Percentiles rank a stretch among this genome's conserved stretches.
These are phyloP conservation scores for Papilio dardanus DNA, from an alignment of 1,140 invertebrate species.

Conservation along the genomic window DNA sequence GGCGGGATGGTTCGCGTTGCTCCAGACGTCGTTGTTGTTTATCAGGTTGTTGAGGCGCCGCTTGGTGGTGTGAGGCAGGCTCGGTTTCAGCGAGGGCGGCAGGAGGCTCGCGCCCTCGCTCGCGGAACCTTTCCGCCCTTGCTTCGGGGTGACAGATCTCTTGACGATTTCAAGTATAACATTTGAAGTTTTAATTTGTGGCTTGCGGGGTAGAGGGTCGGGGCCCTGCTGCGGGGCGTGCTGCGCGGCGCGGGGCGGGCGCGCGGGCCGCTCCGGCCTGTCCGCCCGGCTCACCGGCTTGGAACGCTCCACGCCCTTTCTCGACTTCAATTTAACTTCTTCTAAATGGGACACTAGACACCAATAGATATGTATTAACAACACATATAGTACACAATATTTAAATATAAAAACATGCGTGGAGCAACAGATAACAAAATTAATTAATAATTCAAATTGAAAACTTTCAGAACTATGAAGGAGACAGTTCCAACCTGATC, in stretches of 20 bases:
- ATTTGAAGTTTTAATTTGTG: conserved; percentile 52
- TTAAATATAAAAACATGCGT: background rate
- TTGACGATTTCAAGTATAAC: conserved; percentile 71
- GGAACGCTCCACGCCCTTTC: conserved; percentile 41
- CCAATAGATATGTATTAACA: conserved; percentile 19
- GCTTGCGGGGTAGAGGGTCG: conserved; percentile 43
- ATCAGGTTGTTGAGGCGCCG: conserved; percentile 66
- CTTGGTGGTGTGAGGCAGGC: conserved; percentile 56
- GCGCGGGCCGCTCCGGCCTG: conserved; percentile 57
- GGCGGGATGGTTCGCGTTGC: conserved; percentile 59
- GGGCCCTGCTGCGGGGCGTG: conserved; percentile 46
- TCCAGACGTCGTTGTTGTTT: conserved; percentile 75
- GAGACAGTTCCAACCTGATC: conserved; percentile 57
- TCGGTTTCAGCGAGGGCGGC: conserved; percentile 68
- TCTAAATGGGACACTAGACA: conserved; percentile 48
- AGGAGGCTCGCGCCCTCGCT: conserved; percentile 51
- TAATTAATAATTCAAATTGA: background rate
- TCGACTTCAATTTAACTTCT: conserved; percentile 49
- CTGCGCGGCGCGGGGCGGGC: conserved; percentile 55
- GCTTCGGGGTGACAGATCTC: conserved; percentile 59
- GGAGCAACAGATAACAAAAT: background rate
- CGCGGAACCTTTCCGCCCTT: conserved; percentile 48
- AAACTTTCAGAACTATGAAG: background rate
- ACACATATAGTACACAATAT: background rate
- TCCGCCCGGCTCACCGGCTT: conserved; percentile 49